Evolutionary conservation across 2,797 vertebrate genomes (phyloP).

Genomic region (Salmo trutta): DNA sequence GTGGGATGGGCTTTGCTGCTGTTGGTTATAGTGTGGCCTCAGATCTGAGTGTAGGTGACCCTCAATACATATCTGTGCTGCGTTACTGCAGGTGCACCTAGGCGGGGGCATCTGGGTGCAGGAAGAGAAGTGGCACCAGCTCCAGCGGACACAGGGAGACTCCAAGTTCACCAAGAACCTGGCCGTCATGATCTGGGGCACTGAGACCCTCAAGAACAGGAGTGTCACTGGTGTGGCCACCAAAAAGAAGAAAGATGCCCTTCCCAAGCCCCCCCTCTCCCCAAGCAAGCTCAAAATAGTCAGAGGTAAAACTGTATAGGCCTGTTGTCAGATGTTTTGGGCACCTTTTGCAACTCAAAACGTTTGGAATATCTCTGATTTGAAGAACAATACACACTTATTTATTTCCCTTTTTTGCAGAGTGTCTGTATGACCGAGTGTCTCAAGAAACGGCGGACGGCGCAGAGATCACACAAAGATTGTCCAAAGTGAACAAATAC

Average conservation of each 20-base stretch:
- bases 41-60: background rate
- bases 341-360: background rate
- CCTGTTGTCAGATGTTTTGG: background rate
- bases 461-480: constrained; percentile 97
- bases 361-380: background rate
- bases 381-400: no score
- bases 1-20: background rate
- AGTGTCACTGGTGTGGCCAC: constrained; percentile 98
- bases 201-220: constrained; percentile 98
- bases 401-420: constrained; percentile 56
- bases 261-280: constrained; percentile 96
- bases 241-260: constrained; percentile 98
- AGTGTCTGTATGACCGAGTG: constrained; percentile 99
- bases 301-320: constrained; percentile 81
- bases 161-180: constrained; percentile 99
- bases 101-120: constrained; percentile 99
- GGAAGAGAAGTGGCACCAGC: constrained; percentile 98
- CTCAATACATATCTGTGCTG: background rate
- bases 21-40: background rate
- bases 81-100: constrained; percentile 86
- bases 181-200: constrained; percentile 99
- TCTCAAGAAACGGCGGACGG: constrained; percentile 99
- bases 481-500: constrained; percentile 99
- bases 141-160: constrained; percentile 98
- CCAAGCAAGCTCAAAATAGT: constrained; percentile 99